A percentile compares a stretch with the other conserved stretches of the same genome.
These are phyloP conservation scores for Mylabris phalerata DNA, from an alignment of 1,140 invertebrate genomes.

Conservation along the genomic window DNA sequence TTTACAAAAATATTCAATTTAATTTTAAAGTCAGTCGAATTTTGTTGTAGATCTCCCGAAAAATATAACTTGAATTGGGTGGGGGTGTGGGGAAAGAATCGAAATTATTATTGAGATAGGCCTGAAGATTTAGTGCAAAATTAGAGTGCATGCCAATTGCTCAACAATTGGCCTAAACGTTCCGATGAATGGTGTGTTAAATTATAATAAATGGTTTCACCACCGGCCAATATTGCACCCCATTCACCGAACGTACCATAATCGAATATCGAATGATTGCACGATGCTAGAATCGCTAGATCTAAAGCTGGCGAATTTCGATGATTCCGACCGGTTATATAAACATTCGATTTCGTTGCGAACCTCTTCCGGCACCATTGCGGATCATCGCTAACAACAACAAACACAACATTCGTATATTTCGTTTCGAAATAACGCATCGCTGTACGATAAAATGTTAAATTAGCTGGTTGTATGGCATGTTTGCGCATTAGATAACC, in stretches of 20 bases:
- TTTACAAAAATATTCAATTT: too few relatives aligned
- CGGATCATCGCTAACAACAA: constrained; percentile 58
- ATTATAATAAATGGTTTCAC: constrained; percentile 54
- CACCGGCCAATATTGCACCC: constrained; percentile 57
- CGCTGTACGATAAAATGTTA: constrained; percentile 49
- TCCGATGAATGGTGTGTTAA: constrained; percentile 49
- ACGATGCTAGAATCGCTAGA: constrained; percentile 55
- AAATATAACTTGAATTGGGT: too few relatives aligned
- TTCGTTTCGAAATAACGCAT: constrained; percentile 52
- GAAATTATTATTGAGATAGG: too few relatives aligned
- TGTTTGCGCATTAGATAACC: constrained; percentile 48
- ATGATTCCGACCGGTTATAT: constrained; percentile 43
- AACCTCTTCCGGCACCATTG: constrained; percentile 52
- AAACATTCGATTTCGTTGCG: constrained; percentile 43
- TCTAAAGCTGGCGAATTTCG: constrained; percentile 50
- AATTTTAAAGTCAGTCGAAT: constrained; percentile 3
- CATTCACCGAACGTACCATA: constrained; percentile 65
- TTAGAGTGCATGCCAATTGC: constrained; percentile 47
- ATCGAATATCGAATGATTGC: constrained; percentile 63
- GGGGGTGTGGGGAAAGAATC: too few relatives aligned
- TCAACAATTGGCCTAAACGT: constrained; percentile 48
- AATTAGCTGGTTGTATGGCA: constrained; percentile 45
- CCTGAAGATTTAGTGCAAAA: neutral
- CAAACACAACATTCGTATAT: constrained; percentile 48
- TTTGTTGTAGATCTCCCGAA: too few relatives aligned